Evolutionary conservation across 92 coral and sea anemone species (phyloP), one percentile per base, ranked within the genome.

Genomic region (Siderastrea siderea): DNA sequence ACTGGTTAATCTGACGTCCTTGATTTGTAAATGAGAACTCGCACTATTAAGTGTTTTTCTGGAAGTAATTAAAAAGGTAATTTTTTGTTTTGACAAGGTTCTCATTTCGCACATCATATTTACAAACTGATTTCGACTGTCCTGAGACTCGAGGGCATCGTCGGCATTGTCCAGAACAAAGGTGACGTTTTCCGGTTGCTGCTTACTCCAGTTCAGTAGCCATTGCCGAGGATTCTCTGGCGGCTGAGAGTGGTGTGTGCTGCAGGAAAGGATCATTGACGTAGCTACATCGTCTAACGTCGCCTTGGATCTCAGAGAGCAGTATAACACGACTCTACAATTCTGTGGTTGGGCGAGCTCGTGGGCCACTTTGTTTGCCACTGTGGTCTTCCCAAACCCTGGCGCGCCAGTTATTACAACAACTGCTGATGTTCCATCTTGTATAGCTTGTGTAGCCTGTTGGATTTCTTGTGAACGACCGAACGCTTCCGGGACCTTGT

Each of bases 341-440:
- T 44, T 7, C 8, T 55, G 52, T 3, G 16, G 45, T 51, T 0
- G 47, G 11, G 44, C 66, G 0, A 87, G 26, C 51, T 80, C 67
- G 47, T 81, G 50, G 38, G 77, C 91, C 64, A 72, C 91, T 62
- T 19, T 67, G 38, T 62, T 87, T 11, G 87, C 87, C n/a, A 74
- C 91, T 1, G 91, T 75, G 50, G 87, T 81, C 58, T 87, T 87
- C 1, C 91, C 91, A 52, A 71, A 87, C 1, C 91, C 91, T 54
- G 91, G 91, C 16, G 75, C 91, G 0, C 91, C 91, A 38, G 91
- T 87, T 3, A 87, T 77, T 45, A 62, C 46, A 12, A 87, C 86
- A 9, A 63, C 75, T 1, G 80, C 44, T 17, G 61, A 9, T 6
- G 60, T 26, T 26, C 47, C 68, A 61, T 17, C 12, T 14, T 45